Base-by-base conservation (phyloP, 30 jellyfish, hydroid and myxozoan species). In the Calvadosia cruxmelitensis region DNA sequence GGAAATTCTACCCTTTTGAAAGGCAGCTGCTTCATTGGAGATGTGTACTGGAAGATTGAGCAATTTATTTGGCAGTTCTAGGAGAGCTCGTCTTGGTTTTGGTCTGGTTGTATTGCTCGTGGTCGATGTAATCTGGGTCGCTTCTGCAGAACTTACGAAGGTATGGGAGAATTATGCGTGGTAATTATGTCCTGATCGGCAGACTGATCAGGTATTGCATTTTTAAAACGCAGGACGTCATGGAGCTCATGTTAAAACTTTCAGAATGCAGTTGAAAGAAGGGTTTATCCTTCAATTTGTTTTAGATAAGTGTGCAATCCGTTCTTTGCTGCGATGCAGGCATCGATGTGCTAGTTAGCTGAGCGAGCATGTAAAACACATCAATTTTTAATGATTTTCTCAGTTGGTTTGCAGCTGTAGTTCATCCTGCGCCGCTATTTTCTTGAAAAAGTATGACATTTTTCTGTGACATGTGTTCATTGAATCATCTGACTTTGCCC, bases 51-150 rank as follows among this genome's bases (percentile, higher is more conserved):
- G 20, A 5, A 42, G 57, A 20, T 5, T 42, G 20, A 42, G 20
- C 57, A 10, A 20, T 42, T 42, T 10, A 20, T 42, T 42, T 42
- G 57, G 57, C 20, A 20, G 20, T 5, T 42, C 57, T 5, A 42
- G 57, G 20, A 42, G 20, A 42, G 57, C 57, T 5, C 10, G 57
- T 5, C 67, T 79, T 35, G 3, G 73, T 23, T 67, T 79, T 15
- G 96, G 96, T 50, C 23, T 86, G 29, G 15, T 79, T 10, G 84
- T 79, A 3, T 65, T 86, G 64, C 64, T 69, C 24, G 27, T 71
- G 0, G 96, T 86, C 51, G 96, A 80, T 53, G 49, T 86, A 27
- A 52, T 86, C 20, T 86, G 96, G 96, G 96, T 86, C 31, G 94
- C 76, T 0, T 86, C 96, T 0, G 81, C 96, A 0, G 96, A 86